Base-by-base conservation (phyloP, 2,797 vertebrate genomes). In the Alcedo atthis region DNA sequence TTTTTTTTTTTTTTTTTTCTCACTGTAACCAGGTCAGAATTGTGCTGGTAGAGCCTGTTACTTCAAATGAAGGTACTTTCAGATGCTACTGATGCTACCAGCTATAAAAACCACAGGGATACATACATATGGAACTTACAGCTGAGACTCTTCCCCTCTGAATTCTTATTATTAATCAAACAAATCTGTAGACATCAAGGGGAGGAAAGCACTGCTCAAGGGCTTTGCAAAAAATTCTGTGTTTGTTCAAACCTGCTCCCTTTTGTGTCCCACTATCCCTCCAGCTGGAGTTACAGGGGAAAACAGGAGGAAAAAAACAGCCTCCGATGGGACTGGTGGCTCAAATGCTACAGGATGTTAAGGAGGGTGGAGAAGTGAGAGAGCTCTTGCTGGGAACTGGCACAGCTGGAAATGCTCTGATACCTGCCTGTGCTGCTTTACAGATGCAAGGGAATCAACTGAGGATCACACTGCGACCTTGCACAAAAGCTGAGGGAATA, bases 251-350 rank as follows among this genome's bases (percentile, higher is more conserved):
- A 6, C 19, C 46, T 64, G 48, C 32, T 81, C 4, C 24, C 6
- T 40, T 19, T 19, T n/a, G 51, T 3, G 0, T 19, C 12, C 5
- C 5, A 1, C 37, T 37, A 32, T 26, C 53, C 45, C 12, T 74
- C 19, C 43, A 81, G 18, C 19, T n/a, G 75, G 10, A 77, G 3
- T n/a, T 49, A 49, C 0, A 28, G 25, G 45, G 30, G 45, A 79
- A 83, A 93, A 22, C 6, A 58, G 43, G 5, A 32, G 30, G 33
- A 25, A 62, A 81, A 81, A 61, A 81, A 25, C 51, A 92, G 55
- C 40, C 58, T 79, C 35, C 0, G 0, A 57, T 8, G 51, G 61
- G 22, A 71, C 46, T 28, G 19, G 45, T 5, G 21, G 18, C 48
- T 33, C 55, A 90, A 48, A 84, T 7, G 22, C 32, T 76, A 22